Evolutionary conservation across 2,113 vertebrate species (phyloP).

Genomic region (Heloderma charlesbogerti): DNA sequence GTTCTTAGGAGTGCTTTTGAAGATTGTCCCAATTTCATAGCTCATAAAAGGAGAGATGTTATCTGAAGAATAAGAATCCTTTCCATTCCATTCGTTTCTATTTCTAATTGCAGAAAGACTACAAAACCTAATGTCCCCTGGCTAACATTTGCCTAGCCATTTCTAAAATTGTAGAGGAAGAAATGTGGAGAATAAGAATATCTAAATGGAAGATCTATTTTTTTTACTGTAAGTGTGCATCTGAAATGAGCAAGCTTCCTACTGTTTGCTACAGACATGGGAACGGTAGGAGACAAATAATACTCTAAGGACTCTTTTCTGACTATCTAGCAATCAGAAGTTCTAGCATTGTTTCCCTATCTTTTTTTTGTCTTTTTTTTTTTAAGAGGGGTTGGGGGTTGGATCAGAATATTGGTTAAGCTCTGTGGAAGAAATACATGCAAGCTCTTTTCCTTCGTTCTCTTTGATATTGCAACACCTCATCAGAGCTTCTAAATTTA

Average conservation of each 20-base stretch:
- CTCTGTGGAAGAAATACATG: background rate
- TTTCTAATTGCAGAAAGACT: conserved; percentile 49
- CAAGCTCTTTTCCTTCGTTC: conserved; percentile 48
- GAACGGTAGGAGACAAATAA: conserved; percentile 67
- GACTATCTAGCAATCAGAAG: conserved; percentile 59
- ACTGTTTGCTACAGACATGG: conserved; percentile 60
- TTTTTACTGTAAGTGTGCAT: conserved; percentile 55
- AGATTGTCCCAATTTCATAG: conserved; percentile 35
- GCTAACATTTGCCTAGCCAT: conserved; percentile 61
- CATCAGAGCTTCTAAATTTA: conserved; percentile 37
- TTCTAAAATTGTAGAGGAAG: conserved; percentile 68
- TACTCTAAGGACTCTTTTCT: conserved; percentile 52
- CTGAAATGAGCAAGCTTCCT: conserved; percentile 54
- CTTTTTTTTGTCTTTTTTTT: conserved; percentile 11
- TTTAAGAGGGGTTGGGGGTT: conserved; percentile 22
- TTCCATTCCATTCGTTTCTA: conserved; percentile 57
- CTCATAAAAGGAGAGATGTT: conserved; percentile 57
- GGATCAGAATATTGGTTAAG: background rate
- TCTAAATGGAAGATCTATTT: conserved; percentile 65
- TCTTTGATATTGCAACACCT: conserved; percentile 47
- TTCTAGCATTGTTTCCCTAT: conserved; percentile 53
- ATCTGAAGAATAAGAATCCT: conserved; percentile 54
- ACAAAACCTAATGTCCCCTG: conserved; percentile 54
- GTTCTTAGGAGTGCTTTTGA: conserved; percentile 15
- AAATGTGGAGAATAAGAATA: conserved; percentile 58